Evolutionary conservation across 2,113 vertebrate species (phyloP).

Genomic region (Macrotus californicus): DNA sequence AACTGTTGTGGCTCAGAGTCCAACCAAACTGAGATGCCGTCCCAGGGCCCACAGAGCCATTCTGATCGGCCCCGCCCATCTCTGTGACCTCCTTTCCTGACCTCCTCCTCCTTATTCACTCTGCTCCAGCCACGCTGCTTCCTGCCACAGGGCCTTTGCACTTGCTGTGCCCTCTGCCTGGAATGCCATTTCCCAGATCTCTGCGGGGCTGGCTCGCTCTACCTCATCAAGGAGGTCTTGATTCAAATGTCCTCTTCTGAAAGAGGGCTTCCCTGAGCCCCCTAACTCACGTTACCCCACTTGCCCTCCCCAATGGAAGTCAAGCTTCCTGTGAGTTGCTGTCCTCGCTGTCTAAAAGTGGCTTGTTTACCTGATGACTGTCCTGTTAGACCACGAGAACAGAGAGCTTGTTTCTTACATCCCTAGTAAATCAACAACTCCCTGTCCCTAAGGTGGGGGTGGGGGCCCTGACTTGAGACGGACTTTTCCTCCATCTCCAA

Average conservation of each 20-base stretch:
- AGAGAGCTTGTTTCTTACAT: accelerated
- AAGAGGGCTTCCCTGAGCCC: too few relatives aligned
- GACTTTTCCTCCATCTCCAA: neutral
- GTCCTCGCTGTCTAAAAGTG: neutral
- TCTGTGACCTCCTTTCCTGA: neutral
- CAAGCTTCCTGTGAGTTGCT: accelerated
- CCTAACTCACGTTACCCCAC: accelerated
- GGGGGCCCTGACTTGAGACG: neutral
- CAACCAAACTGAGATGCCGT: neutral
- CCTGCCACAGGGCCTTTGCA: neutral
- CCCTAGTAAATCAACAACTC: neutral
- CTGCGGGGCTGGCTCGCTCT: neutral
- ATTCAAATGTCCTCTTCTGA: neutral
- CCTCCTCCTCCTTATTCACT: too few relatives aligned
- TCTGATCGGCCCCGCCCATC: neutral
- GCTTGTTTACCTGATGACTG: accelerated
- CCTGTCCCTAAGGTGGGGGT: neutral
- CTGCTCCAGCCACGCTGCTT: neutral
- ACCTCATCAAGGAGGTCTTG: neutral
- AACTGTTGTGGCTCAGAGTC: accelerated
- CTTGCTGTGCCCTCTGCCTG: neutral
- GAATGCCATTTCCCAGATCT: neutral
- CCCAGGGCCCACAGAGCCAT: accelerated
- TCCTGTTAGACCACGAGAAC: accelerated
- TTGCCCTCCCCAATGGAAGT: accelerated